Evolutionary conservation across 1,140 invertebrate genomes (phyloP).

Genomic region (Drosophila parabipectinata): DNA sequence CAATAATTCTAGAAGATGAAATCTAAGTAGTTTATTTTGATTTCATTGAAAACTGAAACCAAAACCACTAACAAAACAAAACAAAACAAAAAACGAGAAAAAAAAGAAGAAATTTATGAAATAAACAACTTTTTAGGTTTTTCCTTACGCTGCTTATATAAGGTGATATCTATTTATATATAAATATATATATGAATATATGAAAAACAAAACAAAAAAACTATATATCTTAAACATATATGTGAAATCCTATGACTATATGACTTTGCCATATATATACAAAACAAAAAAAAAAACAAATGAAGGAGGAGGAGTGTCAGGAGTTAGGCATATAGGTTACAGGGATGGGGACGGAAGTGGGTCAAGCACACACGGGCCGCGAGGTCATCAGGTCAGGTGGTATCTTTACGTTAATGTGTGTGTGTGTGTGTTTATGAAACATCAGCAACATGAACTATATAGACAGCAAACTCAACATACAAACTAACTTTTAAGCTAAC

Average conservation of each 20-base stretch:
- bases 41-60: constrained; percentile 29
- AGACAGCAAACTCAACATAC: constrained; percentile 37
- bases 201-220: constrained; percentile 45
- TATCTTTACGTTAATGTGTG: constrained; percentile 13
- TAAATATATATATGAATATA: constrained; percentile 53
- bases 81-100: not conserved
- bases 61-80: constrained; percentile 31
- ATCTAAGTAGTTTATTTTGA: constrained; percentile 52
- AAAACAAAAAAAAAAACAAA: constrained; percentile 26
- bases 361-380: constrained; percentile 6
- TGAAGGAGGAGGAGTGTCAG: not conserved
- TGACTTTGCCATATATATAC: constrained; percentile 72
- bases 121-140: constrained; percentile 69
- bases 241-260: constrained; percentile 77
- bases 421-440: constrained; percentile 21
- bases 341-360: constrained; percentile 3
- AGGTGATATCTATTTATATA: constrained; percentile 79
- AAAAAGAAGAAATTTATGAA: constrained; percentile 40
- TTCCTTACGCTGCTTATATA: constrained; percentile 80
- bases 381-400: not conserved
- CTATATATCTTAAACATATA: constrained; percentile 73
- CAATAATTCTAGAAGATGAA: constrained; percentile 64
- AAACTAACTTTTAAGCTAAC: constrained; percentile 64
- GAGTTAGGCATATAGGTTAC: constrained; percentile 10
- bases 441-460: constrained; percentile 17